These are phyloP conservation scores for Lochmaea crataegi DNA, from an alignment of 2,888 invertebrate species.

Conservation along the genomic window DNA sequence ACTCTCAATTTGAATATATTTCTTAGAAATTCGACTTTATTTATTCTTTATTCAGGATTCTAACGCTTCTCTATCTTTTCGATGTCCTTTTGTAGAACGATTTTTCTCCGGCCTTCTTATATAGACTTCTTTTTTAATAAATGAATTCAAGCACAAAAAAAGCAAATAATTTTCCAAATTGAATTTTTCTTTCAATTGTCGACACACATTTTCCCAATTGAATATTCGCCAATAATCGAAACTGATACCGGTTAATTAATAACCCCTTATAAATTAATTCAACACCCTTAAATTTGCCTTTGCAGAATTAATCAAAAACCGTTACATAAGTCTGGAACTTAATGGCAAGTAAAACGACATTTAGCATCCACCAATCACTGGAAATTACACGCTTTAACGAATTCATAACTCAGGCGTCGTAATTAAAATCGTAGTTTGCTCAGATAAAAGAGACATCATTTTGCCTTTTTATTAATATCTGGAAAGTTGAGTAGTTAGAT, in stretches of 20 bases:
- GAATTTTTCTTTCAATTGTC: too few species aligned
- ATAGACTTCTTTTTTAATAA: too few species aligned
- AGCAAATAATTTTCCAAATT: too few species aligned
- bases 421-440: slow-evolving; percentile 35
- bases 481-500: not conserved
- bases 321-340: slow-evolving; percentile 31
- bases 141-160: too few species aligned
- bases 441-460: slow-evolving; percentile 30
- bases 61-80: too few species aligned
- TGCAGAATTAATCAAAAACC: slow-evolving; percentile 31
- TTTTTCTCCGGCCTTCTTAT: too few species aligned
- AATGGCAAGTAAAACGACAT: slow-evolving; percentile 32
- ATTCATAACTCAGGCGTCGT: slow-evolving; percentile 28
- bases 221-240: not conserved
- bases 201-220: too few species aligned
- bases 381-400: slow-evolving; percentile 31
- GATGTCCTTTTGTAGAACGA: too few species aligned
- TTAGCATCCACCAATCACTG: slow-evolving; percentile 33
- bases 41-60: too few species aligned
- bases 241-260: slow-evolving; percentile 26
- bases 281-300: slow-evolving; percentile 18
- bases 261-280: slow-evolving; percentile 14
- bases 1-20: too few species aligned
- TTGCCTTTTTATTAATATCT: slow-evolving; percentile 13
- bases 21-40: too few species aligned